Base-by-base conservation (phyloP, 2,888 invertebrate species). In the Augochlorella aurata region DNA sequence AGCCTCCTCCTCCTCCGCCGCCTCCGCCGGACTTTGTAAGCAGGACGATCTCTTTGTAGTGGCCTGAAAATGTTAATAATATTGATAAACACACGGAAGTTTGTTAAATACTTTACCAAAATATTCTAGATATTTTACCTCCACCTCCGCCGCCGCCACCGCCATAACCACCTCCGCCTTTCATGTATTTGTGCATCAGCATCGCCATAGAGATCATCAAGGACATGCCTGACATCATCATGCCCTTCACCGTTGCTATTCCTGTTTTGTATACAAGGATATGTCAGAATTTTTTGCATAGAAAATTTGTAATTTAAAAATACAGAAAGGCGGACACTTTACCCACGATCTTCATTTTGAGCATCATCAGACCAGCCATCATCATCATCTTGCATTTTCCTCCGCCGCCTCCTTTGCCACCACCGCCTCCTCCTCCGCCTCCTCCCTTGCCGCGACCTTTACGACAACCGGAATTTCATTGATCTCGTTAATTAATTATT, bases 351-450 rank as follows among this genome's bases (percentile, higher is more conserved):
- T 95, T 93, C 91, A 95, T 95, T 94, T 95, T 95, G 88, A 95
- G 94, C 94, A 95, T 95, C 83, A 95, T 94, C 94, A 95, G 94
- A 94, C 95, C 95, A 12, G 95, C 95, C 95, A 95, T 95, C 95
- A 95, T 95, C 95, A 95, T 95, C 94, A 95, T 95, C 82, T 95
- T 95, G 90, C 95, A 95, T 90, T 94, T 95, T 2, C 85, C 85
- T 1, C 94, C 94, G 9, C 85, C 84, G 0, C 93, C 94, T 1
- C 93, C 94, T 2, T 91, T 92, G 2, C 92, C 92, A 74, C 94
- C 29, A 29, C 29, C 29, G 29, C 29, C 94, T 2, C 92, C 92
- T 1, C 92, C 92, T 0, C 29, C 29, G 1, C 29, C 29, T 29
- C 29, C 94, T 0, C 93, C 94, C 2, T 91, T 92, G 2, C 92